Base-by-base conservation (phyloP, 1,140 invertebrate genomes). In the Muscidifurax raptorellus region DNA sequence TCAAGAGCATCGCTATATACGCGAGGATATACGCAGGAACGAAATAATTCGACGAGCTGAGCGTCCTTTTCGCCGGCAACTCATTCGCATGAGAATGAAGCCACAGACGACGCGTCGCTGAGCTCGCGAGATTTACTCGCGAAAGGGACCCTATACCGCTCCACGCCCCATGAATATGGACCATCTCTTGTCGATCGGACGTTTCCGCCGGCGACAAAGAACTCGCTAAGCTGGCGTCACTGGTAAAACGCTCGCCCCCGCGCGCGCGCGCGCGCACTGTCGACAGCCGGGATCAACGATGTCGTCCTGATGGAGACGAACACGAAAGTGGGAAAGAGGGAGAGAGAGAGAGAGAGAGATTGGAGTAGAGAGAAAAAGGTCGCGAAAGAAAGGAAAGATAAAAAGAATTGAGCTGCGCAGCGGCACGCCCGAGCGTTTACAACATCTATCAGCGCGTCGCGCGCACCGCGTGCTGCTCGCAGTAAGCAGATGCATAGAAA, bases 401-500 rank as follows among this genome's bases (percentile, higher is more conserved):
- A 59, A 77, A 52, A 77, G 75, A 52, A 77, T 77, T 28, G 44
- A 59, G 71, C 71, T n/a, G 28, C 40, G 40, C 36, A n/a, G 7
- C 4, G 9, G 28, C 22, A n/a, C 52, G 52, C 36, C 36, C 52
- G 52, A 59, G 52, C 36, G 74, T 44, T 75, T 44, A 47, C 36
- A 44, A 36, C 28, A 74, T 74, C 28, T 74, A 74, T 74, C 28
- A 32, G 40, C n/a, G 40, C 74, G 12, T 69, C 66, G 66, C 28
- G 15, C n/a, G 28, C 74, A 18, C n/a, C 74, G 40, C 74, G 75
- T 25, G 22, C 25, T 25, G 22, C 25, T 69, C 44, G 52, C 52
- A 40, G 32, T 47, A 80, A 80, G 78, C 32, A 80, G 67, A 80
- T 80, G 64, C 78, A 80, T 80, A 47, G 78, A 80, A 80, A 80